These are phyloP conservation scores for Sebastiscus tertius DNA, from an alignment of 2,797 vertebrate species.

Conservation along the genomic window DNA sequence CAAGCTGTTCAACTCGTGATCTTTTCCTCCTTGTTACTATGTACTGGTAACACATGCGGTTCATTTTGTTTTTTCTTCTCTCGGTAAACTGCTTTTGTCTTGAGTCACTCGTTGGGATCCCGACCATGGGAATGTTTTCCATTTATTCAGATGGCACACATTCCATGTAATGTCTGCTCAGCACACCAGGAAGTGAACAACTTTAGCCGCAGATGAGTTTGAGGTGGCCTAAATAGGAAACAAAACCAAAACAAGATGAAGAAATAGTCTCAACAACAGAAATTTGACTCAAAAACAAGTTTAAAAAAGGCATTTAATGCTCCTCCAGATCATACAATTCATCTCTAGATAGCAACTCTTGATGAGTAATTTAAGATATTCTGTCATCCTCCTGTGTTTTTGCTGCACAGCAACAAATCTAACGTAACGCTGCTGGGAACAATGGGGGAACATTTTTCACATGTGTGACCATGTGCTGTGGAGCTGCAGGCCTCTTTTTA, in stretches of 20 bases:
- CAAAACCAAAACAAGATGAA: background rate
- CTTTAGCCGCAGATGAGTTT: background rate
- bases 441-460: slow-evolving; percentile 53
- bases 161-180: slow-evolving; percentile 66
- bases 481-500: slow-evolving; percentile 51
- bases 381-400: background rate
- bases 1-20: slow-evolving; percentile 4
- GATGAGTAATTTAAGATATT: background rate
- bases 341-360: background rate
- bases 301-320: background rate
- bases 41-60: slow-evolving; percentile 25
- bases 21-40: background rate
- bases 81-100: slow-evolving; percentile 41
- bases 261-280: background rate
- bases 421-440: slow-evolving; percentile 29
- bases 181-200: slow-evolving; percentile 58
- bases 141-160: slow-evolving; percentile 73
- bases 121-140: slow-evolving; percentile 69
- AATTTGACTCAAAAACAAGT: background rate
- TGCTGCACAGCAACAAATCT: slow-evolving; percentile 2
- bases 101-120: slow-evolving; percentile 54
- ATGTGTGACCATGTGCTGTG: slow-evolving; percentile 59
- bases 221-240: slow-evolving; percentile 15
- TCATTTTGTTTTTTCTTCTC: slow-evolving; percentile 11
- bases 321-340: background rate